phyloP scores from a whole-genome alignment of 2,113 vertebrate genomes.

The Brachypteracias leptosomus region DNA sequence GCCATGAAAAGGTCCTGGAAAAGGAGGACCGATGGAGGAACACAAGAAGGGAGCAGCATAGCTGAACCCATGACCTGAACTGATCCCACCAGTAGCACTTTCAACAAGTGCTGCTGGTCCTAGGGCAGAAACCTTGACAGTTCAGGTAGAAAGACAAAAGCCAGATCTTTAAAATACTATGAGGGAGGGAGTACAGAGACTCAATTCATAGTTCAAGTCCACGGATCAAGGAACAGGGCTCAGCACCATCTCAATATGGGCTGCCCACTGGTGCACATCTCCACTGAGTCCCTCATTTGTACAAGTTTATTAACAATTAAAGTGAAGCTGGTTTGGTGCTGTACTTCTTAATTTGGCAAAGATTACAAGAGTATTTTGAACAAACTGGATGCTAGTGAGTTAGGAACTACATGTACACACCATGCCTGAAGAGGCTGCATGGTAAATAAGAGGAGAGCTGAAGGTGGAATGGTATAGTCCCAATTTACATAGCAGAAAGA shows the following conservation, averaged over 20 bases:
- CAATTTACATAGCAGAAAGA: background rate
- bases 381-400: background rate
- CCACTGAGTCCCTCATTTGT: background rate
- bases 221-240: background rate
- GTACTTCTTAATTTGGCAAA: background rate
- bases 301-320: background rate
- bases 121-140: background rate
- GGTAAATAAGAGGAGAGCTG: background rate
- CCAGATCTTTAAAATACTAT: background rate
- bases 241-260: rapidly evolving
- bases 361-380: background rate
- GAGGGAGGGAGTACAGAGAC: background rate
- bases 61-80: background rate
- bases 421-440: background rate
- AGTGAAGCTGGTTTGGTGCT: background rate
- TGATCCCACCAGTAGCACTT: background rate
- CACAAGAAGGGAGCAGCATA: rapidly evolving
- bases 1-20: background rate
- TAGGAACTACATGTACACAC: no score
- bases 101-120: background rate
- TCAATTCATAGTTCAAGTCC: background rate
- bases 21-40: background rate
- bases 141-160: background rate
- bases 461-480: background rate
- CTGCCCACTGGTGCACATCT: background rate